These are phyloP conservation scores for Ophion obscuratus DNA, from an alignment of 2,888 invertebrate genomes.

Conservation along the genomic window DNA sequence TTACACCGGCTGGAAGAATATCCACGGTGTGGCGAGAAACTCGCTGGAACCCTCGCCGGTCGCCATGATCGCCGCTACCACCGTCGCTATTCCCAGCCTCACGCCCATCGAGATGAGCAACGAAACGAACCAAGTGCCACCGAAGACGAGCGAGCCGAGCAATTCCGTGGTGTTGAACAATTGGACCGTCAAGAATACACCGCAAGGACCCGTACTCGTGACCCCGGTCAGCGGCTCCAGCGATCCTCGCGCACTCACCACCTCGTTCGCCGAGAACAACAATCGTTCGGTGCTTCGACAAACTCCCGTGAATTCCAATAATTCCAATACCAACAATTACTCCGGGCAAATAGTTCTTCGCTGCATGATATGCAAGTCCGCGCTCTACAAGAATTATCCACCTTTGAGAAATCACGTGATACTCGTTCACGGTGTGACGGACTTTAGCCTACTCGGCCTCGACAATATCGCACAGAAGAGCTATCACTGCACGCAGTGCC, in stretches of 20 bases:
- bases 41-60: background rate
- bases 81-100: background rate
- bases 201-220: constrained; percentile 36
- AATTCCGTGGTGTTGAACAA: background rate
- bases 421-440: constrained; percentile 44
- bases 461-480: constrained; percentile 43
- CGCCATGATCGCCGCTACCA: background rate
- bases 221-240: constrained; percentile 65
- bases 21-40: background rate
- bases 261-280: constrained; percentile 83
- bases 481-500: constrained; percentile 54
- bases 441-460: background rate
- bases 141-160: background rate
- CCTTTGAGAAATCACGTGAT: constrained; percentile 48
- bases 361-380: constrained; percentile 53
- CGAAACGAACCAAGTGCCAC: too few species aligned
- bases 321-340: background rate
- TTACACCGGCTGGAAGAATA: constrained; percentile 17
- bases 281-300: constrained; percentile 6
- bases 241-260: constrained; percentile 85
- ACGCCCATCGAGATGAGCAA: background rate
- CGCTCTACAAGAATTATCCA: constrained; percentile 49
- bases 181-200: constrained; percentile 44
- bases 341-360: constrained; percentile 42
- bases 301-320: background rate